Base-by-base conservation (phyloP, 2,888 invertebrate species). In the Limnephilus auricula region DNA sequence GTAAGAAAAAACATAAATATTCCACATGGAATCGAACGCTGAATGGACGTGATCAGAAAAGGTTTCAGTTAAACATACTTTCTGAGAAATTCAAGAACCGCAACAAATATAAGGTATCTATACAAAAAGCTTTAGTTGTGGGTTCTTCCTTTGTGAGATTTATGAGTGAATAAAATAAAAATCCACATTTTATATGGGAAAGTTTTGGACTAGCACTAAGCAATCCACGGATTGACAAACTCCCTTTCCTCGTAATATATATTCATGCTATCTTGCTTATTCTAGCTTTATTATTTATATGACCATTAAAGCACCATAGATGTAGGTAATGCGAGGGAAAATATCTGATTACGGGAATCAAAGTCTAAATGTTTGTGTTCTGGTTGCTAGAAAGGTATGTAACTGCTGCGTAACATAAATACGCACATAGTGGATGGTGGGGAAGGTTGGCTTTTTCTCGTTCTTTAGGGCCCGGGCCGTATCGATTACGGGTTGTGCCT, bases 31-130 rank as follows among this genome's bases (percentile, higher is more conserved):
- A 92, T 92, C 92, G 91, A 92, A 92, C 80, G 91, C 91, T 92
- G 92, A 92, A 93, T 91, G 92, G 89, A 92, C 93, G 93, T 93
- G 93, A 93, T 92, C 93, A 92, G 92, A 92, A 92, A 92, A 92
- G 91, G 91, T 93, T 92, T 93, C 92, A 92, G 92, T 92, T 92
- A 92, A 92, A 91, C 92, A 92, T 92, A 92, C 92, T 92, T 91
- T 92, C 90, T 45, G 83, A 90, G 92, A 92, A 92, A 92, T 92
- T 92, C 92, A 92, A 92, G 92, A 92, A 90, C 90, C 92, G 92
- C 92, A 92, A 92, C 92, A 92, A 92, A 92, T 92, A 92, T 92
- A 92, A 92, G 92, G 92, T 92, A 92, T 92, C 92, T 90, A 85
- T 89, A 92, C 92, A 92, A 90, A 92, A 92, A 92, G 92, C 92